Percentiles rank a stretch among this genome's conserved stretches.
These are phyloP conservation scores for Pteropus alecto DNA, from an alignment of 2,113 vertebrate genomes.

Conservation along the genomic window DNA sequence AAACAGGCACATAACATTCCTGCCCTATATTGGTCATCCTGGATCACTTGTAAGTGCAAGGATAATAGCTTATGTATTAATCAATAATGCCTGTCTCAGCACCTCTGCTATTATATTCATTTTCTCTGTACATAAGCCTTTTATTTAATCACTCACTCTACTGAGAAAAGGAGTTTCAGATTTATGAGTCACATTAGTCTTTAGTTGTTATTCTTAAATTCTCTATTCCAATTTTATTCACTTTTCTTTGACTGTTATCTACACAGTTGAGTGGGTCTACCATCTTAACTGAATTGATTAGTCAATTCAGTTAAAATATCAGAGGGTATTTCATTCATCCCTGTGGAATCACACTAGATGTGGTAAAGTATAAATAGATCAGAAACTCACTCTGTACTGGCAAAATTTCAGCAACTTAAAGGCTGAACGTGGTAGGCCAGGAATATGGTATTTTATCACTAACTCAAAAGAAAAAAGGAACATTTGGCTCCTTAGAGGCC, in stretches of 20 bases:
- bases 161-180: background rate
- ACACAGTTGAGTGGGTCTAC: background rate
- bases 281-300: constrained; percentile 9
- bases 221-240: constrained; percentile 22
- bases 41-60: background rate
- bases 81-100: background rate
- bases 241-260: constrained; percentile 20
- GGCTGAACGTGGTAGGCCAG: background rate
- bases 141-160: constrained; percentile 24
- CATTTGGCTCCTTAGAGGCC: background rate
- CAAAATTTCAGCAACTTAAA: background rate
- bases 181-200: background rate
- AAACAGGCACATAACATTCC: background rate
- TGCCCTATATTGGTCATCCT: background rate
- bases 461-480: background rate
- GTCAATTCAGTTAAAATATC: constrained; percentile 13
- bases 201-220: constrained; percentile 20
- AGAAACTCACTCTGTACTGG: background rate
- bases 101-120: background rate
- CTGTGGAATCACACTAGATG: background rate
- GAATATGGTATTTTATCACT: background rate
- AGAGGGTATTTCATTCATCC: background rate
- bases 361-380: background rate
- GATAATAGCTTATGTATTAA: constrained; percentile 16
- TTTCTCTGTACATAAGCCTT: constrained; percentile 10